Percentiles rank a stretch among this genome's conserved stretches.
phyloP scores from a whole-genome alignment of 2,888 invertebrate species.

The Lochmaea crataegi region DNA sequence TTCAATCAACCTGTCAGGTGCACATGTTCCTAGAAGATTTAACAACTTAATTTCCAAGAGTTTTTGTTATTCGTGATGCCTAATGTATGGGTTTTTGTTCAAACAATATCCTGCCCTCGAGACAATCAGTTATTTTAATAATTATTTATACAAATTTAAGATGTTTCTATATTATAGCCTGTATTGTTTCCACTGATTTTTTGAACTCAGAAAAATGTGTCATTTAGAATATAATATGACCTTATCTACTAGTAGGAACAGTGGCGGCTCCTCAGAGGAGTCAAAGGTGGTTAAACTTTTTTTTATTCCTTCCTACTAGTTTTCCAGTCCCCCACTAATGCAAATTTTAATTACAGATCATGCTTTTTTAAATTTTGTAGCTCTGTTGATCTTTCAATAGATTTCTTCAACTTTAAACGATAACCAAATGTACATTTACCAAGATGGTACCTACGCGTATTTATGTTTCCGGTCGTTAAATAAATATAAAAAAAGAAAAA shows the following conservation, averaged over 20 bases:
- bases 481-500: conserved; percentile 35
- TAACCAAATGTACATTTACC: conserved; percentile 41
- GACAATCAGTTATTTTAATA: conserved; percentile 7
- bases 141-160: neutral
- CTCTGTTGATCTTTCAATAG: conserved; percentile 1
- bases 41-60: conserved; percentile 42
- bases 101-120: conserved; percentile 8
- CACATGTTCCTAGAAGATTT: conserved; percentile 42
- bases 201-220: too few relatives aligned
- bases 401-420: neutral
- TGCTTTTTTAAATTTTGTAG: neutral
- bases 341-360: too few relatives aligned
- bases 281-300: too few relatives aligned
- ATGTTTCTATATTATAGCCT: too few relatives aligned
- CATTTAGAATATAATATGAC: too few relatives aligned
- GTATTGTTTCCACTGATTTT: too few relatives aligned
- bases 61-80: conserved; percentile 17
- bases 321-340: too few relatives aligned
- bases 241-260: too few relatives aligned
- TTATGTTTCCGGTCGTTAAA: conserved; percentile 48
- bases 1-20: conserved; percentile 45
- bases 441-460: conserved; percentile 43
- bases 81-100: conserved; percentile 18
- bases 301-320: too few relatives aligned
- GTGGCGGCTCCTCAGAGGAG: too few relatives aligned